Percentiles rank a stretch among this genome's conserved stretches.
phyloP scores from a whole-genome alignment of 2,888 invertebrate species.

The Urechis unicinctus region DNA sequence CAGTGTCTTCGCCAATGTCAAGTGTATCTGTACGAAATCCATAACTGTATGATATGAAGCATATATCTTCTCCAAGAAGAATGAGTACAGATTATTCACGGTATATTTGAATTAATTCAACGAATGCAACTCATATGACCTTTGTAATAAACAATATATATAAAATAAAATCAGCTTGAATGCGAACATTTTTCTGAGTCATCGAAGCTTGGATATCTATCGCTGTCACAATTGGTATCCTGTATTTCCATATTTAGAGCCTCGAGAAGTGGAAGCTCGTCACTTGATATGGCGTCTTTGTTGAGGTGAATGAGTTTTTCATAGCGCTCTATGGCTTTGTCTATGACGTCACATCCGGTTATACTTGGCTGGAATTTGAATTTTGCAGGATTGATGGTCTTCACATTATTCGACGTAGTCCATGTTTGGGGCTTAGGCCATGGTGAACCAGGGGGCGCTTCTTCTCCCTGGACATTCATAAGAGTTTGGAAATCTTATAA shows the following conservation, averaged over 20 bases:
- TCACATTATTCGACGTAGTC: constrained; percentile 12
- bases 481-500: too few species aligned
- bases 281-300: background rate
- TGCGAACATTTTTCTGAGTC: constrained; percentile 27
- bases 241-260: background rate
- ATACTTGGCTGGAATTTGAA: constrained; percentile 25
- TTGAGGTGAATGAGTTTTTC: constrained; percentile 13
- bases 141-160: too few species aligned
- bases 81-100: too few species aligned
- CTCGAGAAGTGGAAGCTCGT: background rate
- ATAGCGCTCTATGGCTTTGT: constrained; percentile 33
- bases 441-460: constrained; percentile 35
- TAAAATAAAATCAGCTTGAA: background rate
- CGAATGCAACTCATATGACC: too few species aligned
- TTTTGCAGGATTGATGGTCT: constrained; percentile 23
- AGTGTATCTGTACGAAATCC: background rate
- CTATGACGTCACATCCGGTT: constrained; percentile 35
- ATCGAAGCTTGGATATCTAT: constrained; percentile 15
- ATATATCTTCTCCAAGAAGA: too few species aligned
- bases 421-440: constrained; percentile 38
- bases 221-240: background rate
- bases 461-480: constrained; percentile 25
- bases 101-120: too few species aligned
- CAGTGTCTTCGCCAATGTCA: background rate
- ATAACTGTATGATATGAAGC: too few species aligned